Base-by-base conservation (phyloP, 2,113 vertebrate genomes). In the Prinia subflava region DNA sequence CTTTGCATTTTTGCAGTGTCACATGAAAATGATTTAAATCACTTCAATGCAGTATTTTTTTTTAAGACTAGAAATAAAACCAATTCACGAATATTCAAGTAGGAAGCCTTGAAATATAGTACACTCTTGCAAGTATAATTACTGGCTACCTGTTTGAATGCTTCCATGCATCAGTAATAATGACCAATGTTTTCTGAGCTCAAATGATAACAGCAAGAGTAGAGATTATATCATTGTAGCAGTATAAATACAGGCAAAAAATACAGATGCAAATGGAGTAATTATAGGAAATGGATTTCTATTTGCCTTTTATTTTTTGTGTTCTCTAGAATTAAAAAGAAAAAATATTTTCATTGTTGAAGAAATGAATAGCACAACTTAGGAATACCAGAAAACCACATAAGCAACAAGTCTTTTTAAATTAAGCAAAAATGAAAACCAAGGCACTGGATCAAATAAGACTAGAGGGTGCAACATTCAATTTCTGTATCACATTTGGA, bases 21-120 rank as follows among this genome's bases (percentile, higher is more conserved):
- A 73, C 70, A 91, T 89, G 77, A 94, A 96, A 95, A 94, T 85
- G 79, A 94, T 89, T 97, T 95, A 96, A 93, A 94, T 39, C 73
- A 87, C 83, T 46, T 81, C 79, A 78, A 15, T 10, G 77, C 33
- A 75, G 70, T 83, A 76, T 73, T 81, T 91, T 91, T 87, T 87
- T 80, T 28, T 22, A 95, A 77, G 73, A 75, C 19, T 86, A 57
- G 68, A 84, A 90, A 95, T 76, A 87, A 95, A 97, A 94, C 23
- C 42, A 78, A 78, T 78, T 92, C 86, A 81, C 73, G 11, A 78
- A 92, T 78, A 89, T 87, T 96, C 83, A 94, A 87, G 50, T 64
- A 93, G 89, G 74, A 94, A 96, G 84, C n/a, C 82, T 56, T 71
- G 83, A 77, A 95, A 67, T 47, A 92, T 7, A 93, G 31, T 74